A percentile compares a stretch with the other conserved stretches of the same genome.
These are phyloP conservation scores for Andrena praecox DNA, from an alignment of 2,888 invertebrate genomes.

Conservation along the genomic window DNA sequence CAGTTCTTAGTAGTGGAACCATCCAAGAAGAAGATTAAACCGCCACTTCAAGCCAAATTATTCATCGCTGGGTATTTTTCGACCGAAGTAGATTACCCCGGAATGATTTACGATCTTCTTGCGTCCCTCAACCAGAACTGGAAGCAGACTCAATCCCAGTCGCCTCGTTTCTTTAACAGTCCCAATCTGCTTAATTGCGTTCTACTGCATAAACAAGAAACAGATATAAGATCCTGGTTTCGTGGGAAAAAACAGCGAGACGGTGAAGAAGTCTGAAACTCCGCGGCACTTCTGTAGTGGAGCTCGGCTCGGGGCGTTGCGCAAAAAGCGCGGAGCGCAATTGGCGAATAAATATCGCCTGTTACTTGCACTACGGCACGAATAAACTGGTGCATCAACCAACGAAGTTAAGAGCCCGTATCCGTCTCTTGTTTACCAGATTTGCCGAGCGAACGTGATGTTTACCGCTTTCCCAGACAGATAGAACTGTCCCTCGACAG, in stretches of 20 bases:
- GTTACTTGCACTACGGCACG: slow-evolving; percentile 21
- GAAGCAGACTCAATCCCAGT: background rate
- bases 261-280: slow-evolving; percentile 13
- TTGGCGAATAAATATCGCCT: slow-evolving; percentile 31
- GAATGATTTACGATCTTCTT: slow-evolving; percentile 39
- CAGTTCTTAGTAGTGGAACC: background rate
- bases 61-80: slow-evolving; percentile 10
- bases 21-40: background rate
- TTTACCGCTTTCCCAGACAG: slow-evolving; percentile 11
- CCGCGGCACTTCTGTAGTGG: background rate
- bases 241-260: background rate
- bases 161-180: slow-evolving; percentile 18
- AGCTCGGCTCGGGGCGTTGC: background rate
- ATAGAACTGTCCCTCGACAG: background rate
- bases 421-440: slow-evolving; percentile 41
- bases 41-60: background rate
- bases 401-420: background rate
- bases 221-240: background rate
- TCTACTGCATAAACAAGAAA: slow-evolving; percentile 34
- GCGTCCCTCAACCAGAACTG: background rate
- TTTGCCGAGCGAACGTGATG: slow-evolving; percentile 1
- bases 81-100: background rate
- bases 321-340: slow-evolving; percentile 16
- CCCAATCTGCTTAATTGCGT: slow-evolving; percentile 51
- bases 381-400: slow-evolving; percentile 1